Evolutionary conservation across 2,888 invertebrate species (phyloP).

Genomic region (Drosophila nr. perissopoda): DNA sequence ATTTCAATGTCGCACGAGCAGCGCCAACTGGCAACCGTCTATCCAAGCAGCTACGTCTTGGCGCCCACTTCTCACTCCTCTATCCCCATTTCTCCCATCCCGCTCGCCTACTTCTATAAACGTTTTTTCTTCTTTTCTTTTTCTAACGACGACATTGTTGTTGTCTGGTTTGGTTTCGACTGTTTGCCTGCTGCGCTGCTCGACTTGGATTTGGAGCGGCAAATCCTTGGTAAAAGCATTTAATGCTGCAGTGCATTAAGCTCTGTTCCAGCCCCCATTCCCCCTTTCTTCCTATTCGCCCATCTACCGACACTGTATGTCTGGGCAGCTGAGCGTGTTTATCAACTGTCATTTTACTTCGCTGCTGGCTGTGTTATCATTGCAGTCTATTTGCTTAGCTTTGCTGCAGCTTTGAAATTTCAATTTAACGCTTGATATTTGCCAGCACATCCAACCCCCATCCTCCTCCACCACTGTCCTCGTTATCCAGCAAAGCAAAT

Average conservation of each 20-base stretch:
- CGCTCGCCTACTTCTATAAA: slow-evolving; percentile 1
- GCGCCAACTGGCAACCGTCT: slow-evolving; percentile 46
- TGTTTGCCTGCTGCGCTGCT: slow-evolving; percentile 45
- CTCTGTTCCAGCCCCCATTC: slow-evolving; percentile 20
- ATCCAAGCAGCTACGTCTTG: slow-evolving; percentile 26
- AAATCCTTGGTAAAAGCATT: slow-evolving; percentile 82
- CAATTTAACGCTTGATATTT: slow-evolving; percentile 77
- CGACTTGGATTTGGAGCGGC: slow-evolving; percentile 64
- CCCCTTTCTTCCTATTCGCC: background rate
- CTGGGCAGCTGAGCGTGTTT: slow-evolving; percentile 37
- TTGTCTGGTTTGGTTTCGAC: slow-evolving; percentile 34
- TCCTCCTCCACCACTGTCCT: background rate
- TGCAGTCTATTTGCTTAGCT: slow-evolving; percentile 63
- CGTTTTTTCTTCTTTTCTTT: slow-evolving; percentile 36
- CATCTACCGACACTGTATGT: slow-evolving; percentile 15
- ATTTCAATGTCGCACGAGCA: slow-evolving; percentile 78
- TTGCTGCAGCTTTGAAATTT: slow-evolving; percentile 70
- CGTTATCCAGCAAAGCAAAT: slow-evolving; percentile 26
- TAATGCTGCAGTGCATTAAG: slow-evolving; percentile 80
- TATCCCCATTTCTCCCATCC: background rate
- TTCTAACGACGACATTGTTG: slow-evolving; percentile 61
- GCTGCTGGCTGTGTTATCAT: slow-evolving; percentile 55
- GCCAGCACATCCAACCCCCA: slow-evolving; percentile 22
- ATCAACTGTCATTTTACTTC: slow-evolving; percentile 39
- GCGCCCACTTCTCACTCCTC: background rate